Base-by-base conservation (phyloP, 1,140 invertebrate species). In the Papilio polytes region DNA sequence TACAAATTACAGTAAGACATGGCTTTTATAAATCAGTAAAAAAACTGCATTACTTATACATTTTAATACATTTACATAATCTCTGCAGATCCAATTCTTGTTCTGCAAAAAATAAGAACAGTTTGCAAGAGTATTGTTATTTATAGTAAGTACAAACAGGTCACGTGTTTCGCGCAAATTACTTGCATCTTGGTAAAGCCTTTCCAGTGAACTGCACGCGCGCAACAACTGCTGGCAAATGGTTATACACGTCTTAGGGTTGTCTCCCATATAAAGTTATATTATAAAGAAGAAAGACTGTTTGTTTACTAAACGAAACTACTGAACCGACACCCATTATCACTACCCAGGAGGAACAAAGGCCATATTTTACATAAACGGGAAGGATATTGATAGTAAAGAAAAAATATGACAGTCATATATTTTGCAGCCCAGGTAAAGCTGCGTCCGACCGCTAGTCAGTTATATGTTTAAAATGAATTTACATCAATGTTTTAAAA, bases 111-210 rank as follows among this genome's bases (percentile, higher is more conserved):
- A 70, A 41, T 36, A 70, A 70, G 26, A 70, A 70, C 26, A 15
- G 1, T 70, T 31, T 63, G 20, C 12, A 56, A 56, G 7, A 56
- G 18, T 56, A 70, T 70, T 70, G 63, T 70, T 70, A 70, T 31
- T 70, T 36, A 63, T 31, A 10, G 63, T 70, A 26, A 70, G 26
- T 36, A 26, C 12, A 70, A 31, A 36, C 63, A 70, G 63, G 63
- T 70, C 63, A 70, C 63, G 63, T 70, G 63, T 13, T 70, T 13
- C 18, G 63, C 12, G 63, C 63, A 70, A 70, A 70, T 70, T 70
- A 70, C 63, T 70, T 70, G 63, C 63, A 70, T 70, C 63, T 70
- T 70, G 22, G 26, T 20, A 70, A 70, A 70, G 63, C 63, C 63
- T 70, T 70, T 70, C 63, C 26, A 70, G 22, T 6, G 63, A 31